Evolutionary conservation across 2,888 invertebrate species (phyloP).

Genomic region (Conops quadrifasciatus): DNA sequence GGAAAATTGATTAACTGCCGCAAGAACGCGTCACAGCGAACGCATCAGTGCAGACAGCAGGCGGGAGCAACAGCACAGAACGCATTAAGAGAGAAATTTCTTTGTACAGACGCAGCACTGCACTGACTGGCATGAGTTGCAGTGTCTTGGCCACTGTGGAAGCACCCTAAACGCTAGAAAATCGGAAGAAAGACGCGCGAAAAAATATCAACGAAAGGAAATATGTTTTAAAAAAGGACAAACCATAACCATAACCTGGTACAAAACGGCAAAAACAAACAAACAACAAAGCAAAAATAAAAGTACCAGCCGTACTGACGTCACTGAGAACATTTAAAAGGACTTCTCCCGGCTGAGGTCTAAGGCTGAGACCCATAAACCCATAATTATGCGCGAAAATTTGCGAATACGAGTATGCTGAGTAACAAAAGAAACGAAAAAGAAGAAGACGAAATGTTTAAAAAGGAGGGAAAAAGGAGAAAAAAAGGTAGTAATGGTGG

Average conservation of each 20-base stretch:
- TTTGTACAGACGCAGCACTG: too few relatives aligned
- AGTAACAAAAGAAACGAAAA: neutral
- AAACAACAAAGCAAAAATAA: neutral
- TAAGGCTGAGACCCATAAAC: conserved; percentile 7
- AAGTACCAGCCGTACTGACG: conserved; percentile 7
- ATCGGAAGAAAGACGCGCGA: neutral
- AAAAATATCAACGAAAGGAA: neutral
- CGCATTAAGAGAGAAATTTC: too few relatives aligned
- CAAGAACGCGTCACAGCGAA: conserved; percentile 15
- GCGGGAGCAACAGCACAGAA: too few relatives aligned
- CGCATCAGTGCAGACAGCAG: conserved; percentile 27
- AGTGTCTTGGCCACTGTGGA: too few relatives aligned
- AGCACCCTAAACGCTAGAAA: neutral
- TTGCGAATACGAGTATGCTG: conserved; percentile 1
- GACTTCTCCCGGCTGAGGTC: conserved; percentile 8
- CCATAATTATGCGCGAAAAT: conserved; percentile 33
- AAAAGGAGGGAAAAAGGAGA: neutral
- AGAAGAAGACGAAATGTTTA: neutral
- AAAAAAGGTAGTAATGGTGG: too few relatives aligned
- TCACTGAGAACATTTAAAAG: conserved; percentile 1
- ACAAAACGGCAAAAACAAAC: neutral
- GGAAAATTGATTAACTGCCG: conserved; percentile 28
- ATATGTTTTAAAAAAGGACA: neutral
- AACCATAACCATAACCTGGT: conserved; percentile 19
- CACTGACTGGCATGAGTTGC: too few relatives aligned